Evolutionary conservation across 2,113 vertebrate genomes (phyloP), one percentile per base, ranked within the genome.

Genomic region (Ptyas mucosa): DNA sequence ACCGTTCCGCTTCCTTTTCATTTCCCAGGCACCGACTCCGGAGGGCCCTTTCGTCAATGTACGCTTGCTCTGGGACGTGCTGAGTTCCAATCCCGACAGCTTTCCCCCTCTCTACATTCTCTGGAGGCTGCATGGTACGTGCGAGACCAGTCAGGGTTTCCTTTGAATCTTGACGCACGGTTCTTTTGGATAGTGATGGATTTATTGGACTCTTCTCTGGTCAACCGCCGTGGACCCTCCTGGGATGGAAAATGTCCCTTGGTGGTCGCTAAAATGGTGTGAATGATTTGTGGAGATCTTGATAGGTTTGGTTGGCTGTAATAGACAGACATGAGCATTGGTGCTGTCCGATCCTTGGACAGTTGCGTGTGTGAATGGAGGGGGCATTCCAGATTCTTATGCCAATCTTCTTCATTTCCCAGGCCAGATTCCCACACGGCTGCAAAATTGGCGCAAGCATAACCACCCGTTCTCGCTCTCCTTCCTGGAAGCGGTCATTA

Each of bases 81-180:
- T 99, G 97, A 97, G 90, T 91, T 98, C 98, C 0, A 98, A 99
- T 90, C 98, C 97, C 0, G 97, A 98, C 85, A 98, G 98, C 92
- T 98, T 98, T 96, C 99, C 98, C 1, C 99, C 99, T 1, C 98
- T 99, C 91, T 99, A 99, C 49, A 49, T 99, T 57, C 97, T 99
- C 53, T 99, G 99, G 99, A 98, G 98, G 96, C 97, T 98, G 91
- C 98, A 99, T 97, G 98, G 99, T 99, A 97, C 98, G 98, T 93
- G 1, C 0, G 0, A 12, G 0, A 0, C 5, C 23, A 5, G 5
- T n/a, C 29, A 15, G 9, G 5, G 5, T n/a, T n/a, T 6, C n/a
- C n/a, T n/a, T n/a, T n/a, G n/a, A n/a, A n/a, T n/a, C n/a, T 61
- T 26, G 24, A 3, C 24, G 3, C 64, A 29, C 26, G 1, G 64